phyloP scores from a whole-genome alignment of 2,113 vertebrate species.

The Globicephala melas region DNA sequence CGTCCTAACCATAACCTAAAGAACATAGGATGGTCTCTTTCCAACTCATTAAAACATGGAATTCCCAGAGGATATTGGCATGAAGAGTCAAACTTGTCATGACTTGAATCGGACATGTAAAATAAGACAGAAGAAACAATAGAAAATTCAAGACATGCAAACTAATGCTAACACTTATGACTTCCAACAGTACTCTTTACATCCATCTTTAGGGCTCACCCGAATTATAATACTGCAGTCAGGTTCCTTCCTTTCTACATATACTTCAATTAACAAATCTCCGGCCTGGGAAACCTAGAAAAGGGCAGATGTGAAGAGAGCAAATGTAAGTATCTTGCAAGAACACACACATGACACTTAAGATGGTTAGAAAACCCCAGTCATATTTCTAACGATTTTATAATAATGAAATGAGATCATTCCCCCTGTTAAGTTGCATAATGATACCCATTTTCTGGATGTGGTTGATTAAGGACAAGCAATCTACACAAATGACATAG shows the following conservation, averaged over 20 bases:
- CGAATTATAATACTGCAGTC: conserved; percentile 95
- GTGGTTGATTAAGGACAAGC: background rate
- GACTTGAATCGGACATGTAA: background rate
- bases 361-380: background rate
- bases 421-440: background rate
- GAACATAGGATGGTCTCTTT: background rate
- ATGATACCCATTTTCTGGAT: background rate
- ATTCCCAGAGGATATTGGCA: background rate
- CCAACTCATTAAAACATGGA: background rate
- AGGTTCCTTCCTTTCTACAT: conserved; percentile 91
- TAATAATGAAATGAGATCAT: background rate
- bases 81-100: background rate
- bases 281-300: conserved; percentile 94
- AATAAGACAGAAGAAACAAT: background rate
- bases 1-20: background rate
- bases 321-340: background rate
- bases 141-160: background rate
- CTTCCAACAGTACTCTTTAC: background rate
- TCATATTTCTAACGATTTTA: background rate
- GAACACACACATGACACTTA: background rate
- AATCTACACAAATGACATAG: background rate
- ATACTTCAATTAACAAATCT: conserved; percentile 97
- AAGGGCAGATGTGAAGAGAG: background rate
- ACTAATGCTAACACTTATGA: background rate
- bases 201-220: conserved; percentile 76